A percentile compares a stretch with the other conserved stretches of the same genome.
These are phyloP conservation scores for Cerastis leucographa DNA, from an alignment of 2,888 invertebrate genomes.

Conservation along the genomic window DNA sequence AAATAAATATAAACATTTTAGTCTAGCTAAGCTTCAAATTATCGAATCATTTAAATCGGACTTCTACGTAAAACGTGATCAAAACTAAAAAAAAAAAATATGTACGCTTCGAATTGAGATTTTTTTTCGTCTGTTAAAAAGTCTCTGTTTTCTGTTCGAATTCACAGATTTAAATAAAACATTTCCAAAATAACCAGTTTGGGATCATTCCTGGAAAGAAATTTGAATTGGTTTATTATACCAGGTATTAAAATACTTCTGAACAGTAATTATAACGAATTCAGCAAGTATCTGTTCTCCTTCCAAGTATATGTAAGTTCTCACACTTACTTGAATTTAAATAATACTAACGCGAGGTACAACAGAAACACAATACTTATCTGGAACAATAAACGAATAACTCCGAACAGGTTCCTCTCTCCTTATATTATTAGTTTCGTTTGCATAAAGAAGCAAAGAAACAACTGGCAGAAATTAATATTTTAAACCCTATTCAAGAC, in stretches of 20 bases:
- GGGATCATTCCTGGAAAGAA: neutral
- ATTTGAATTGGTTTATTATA: neutral
- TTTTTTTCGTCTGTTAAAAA: neutral
- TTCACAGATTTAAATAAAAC: neutral
- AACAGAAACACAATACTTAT: neutral
- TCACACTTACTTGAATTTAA: neutral
- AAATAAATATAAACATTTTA: no score
- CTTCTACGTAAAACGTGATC: neutral
- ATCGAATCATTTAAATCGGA: neutral
- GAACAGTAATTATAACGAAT: neutral
- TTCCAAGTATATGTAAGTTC: neutral
- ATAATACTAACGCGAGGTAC: neutral
- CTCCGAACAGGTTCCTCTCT: neutral
- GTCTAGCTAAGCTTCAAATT: no score
- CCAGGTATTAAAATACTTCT: neutral
- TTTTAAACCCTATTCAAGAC: neutral
- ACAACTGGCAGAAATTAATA: neutral
- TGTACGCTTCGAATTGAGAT: neutral
- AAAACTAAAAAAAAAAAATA: neutral
- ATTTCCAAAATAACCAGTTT: neutral
- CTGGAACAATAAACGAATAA: neutral
- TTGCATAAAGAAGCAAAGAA: neutral
- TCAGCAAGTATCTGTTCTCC: neutral
- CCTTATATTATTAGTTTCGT: neutral
- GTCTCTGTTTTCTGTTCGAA: neutral